Conservation (phyloP, 2,888 invertebrate species). For the Bruchidius siliquastri region DNA sequence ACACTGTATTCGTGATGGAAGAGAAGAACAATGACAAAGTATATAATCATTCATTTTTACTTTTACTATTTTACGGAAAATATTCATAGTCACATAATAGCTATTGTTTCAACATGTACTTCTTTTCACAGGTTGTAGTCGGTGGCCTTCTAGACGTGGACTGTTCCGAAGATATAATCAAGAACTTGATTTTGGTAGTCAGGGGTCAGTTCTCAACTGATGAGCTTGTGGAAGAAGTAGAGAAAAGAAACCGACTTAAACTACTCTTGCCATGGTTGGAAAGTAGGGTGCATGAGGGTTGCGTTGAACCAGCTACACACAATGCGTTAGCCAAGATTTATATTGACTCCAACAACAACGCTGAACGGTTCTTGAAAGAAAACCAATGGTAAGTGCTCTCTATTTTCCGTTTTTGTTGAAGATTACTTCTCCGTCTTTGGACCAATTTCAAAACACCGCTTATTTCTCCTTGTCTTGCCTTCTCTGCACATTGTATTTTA, state of each 20-base stretch:
- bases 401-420: too few relatives aligned
- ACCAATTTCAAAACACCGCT: too few relatives aligned
- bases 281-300: conserved; percentile 94
- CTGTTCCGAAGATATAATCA: conserved; percentile 98
- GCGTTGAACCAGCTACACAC: conserved; percentile 96
- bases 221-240: conserved; percentile 95
- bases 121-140: conserved; percentile 63
- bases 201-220: conserved; percentile 98
- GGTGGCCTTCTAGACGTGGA: conserved; percentile 97
- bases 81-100: too few relatives aligned
- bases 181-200: conserved; percentile 95
- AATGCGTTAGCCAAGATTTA: conserved; percentile 99
- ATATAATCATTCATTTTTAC: too few relatives aligned
- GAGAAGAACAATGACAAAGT: too few relatives aligned
- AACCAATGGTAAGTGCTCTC: conserved; percentile 61
- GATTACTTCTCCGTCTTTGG: too few relatives aligned
- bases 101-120: neutral
- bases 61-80: too few relatives aligned
- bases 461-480: too few relatives aligned
- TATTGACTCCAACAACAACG: conserved; percentile 99
- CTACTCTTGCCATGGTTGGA: conserved; percentile 95
- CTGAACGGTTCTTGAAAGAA: conserved; percentile 89
- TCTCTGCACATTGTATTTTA: too few relatives aligned
- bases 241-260: conserved; percentile 90
- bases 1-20: too few relatives aligned